Conservation (phyloP, 2,797 vertebrate species). For the Ambastaia sidthimunki region DNA sequence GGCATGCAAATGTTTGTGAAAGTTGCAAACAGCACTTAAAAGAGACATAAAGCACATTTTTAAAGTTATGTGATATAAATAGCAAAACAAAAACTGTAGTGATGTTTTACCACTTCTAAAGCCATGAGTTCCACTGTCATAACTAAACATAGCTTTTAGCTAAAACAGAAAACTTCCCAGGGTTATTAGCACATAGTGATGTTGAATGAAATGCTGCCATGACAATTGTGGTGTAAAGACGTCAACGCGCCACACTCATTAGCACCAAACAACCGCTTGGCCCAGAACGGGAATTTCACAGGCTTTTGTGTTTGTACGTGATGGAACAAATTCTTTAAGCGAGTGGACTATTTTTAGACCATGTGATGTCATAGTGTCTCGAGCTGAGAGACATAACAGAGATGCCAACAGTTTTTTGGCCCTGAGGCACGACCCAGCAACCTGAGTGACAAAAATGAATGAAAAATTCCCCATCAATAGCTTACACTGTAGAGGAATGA, state of each 20-base stretch:
- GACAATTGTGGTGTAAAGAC: conserved; percentile 66
- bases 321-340: conserved; percentile 64
- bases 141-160: conserved; percentile 29
- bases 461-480: not conserved
- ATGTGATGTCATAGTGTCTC: conserved; percentile 65
- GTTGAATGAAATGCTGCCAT: conserved; percentile 69
- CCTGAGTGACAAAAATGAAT: not conserved
- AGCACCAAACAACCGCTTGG: conserved; percentile 69
- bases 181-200: conserved; percentile 60
- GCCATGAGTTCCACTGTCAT: conserved; percentile 14
- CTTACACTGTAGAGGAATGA: not conserved
- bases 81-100: too few relatives aligned
- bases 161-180: conserved; percentile 40
- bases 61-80: not conserved
- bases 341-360: conserved; percentile 68
- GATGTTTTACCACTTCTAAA: not conserved
- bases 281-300: conserved; percentile 66
- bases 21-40: not conserved
- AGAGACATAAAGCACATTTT: not conserved
- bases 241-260: conserved; percentile 71
- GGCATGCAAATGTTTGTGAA: conserved; percentile 4
- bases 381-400: conserved; percentile 53
- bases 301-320: conserved; percentile 64
- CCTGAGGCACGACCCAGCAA: conserved; percentile 15
- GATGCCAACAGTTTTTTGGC: conserved; percentile 55